Conservation (phyloP, 2,888 invertebrate genomes). For the Cataglyphis altisquamis region DNA sequence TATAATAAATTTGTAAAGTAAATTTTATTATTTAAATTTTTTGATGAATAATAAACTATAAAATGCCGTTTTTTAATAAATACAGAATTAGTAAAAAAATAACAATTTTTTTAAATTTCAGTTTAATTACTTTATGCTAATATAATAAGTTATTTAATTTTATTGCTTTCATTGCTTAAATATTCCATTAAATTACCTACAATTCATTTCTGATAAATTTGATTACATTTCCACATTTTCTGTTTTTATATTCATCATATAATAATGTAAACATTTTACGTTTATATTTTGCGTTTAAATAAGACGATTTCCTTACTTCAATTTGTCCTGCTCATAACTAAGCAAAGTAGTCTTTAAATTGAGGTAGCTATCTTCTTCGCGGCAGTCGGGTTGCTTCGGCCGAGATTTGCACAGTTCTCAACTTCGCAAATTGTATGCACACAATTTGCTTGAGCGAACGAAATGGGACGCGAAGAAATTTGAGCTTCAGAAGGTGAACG, state of each 20-base stretch:
- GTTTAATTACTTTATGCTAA: neutral
- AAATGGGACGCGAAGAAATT: constrained; percentile 44
- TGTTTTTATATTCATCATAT: neutral
- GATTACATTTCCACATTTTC: neutral
- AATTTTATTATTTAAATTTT: neutral
- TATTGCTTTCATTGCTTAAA: neutral
- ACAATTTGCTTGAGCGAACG: constrained; percentile 43
- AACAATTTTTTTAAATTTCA: neutral
- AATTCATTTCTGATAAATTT: neutral
- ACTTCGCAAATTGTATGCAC: constrained; percentile 38
- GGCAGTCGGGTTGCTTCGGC: neutral
- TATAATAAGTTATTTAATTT: neutral
- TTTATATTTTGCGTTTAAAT: neutral
- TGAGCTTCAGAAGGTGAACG: constrained; percentile 13
- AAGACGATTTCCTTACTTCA: constrained; percentile 3
- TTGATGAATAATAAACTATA: neutral
- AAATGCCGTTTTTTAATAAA: neutral
- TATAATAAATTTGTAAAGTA: neutral
- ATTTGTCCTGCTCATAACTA: constrained; percentile 3
- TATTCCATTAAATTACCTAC: neutral
- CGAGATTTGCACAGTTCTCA: constrained; percentile 41
- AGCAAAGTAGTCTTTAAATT: constrained; percentile 19
- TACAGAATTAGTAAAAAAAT: neutral
- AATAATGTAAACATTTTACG: neutral
- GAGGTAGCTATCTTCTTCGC: neutral